These are phyloP conservation scores for Brenthis hecate DNA, from an alignment of 2,888 invertebrate species.

Conservation along the genomic window DNA sequence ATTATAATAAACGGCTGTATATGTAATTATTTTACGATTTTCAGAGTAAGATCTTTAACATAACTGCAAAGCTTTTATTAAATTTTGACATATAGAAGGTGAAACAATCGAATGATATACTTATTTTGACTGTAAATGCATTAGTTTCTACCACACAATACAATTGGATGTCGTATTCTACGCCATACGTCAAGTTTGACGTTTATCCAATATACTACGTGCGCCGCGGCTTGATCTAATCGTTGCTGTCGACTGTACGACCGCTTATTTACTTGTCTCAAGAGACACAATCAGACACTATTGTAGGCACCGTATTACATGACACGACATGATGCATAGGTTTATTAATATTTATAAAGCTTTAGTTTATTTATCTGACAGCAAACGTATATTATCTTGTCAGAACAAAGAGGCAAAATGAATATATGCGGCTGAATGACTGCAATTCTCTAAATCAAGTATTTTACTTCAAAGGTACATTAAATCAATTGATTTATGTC, in stretches of 20 bases:
- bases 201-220: conserved; percentile 78
- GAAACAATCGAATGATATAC: too few relatives aligned
- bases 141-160: conserved; percentile 13
- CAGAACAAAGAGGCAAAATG: neutral
- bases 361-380: conserved; percentile 12
- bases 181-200: conserved; percentile 74
- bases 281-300: conserved; percentile 51
- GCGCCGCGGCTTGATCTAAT: conserved; percentile 65
- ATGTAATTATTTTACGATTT: too few relatives aligned
- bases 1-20: too few relatives aligned
- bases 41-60: too few relatives aligned
- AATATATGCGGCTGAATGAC: neutral
- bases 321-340: conserved; percentile 7
- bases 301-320: conserved; percentile 30
- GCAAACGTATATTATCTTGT: neutral
- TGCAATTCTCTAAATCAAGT: neutral
- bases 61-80: too few relatives aligned
- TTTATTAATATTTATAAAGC: conserved; percentile 16
- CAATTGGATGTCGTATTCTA: conserved; percentile 31
- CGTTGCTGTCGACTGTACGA: conserved; percentile 52
- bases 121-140: neutral
- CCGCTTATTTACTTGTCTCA: conserved; percentile 55
- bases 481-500: too few relatives aligned
- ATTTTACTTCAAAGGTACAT: too few relatives aligned
- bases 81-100: too few relatives aligned